Percentiles rank a stretch among this genome's conserved stretches.
Conservation (phyloP, 2,113 vertebrate genomes). For the Edolisoma coerulescens region DNA sequence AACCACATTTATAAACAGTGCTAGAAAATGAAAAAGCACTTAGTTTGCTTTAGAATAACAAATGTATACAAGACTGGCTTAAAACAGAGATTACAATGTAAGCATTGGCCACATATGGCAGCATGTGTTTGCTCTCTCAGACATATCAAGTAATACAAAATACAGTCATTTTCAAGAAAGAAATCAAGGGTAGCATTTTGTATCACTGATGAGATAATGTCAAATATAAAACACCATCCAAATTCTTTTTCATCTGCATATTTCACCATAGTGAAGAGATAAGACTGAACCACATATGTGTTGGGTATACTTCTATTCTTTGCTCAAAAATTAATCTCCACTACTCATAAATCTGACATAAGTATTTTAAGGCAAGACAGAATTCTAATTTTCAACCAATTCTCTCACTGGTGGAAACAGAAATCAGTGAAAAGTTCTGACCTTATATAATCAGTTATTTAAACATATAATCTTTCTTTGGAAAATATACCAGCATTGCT, state of each 20-base stretch:
- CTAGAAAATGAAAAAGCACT: constrained; percentile 9
- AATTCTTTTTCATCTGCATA: not conserved
- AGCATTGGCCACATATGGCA: not conserved
- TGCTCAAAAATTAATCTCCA: not conserved
- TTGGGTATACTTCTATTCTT: not conserved
- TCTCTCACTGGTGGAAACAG: not conserved
- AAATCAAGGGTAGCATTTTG: not conserved
- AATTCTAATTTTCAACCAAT: not conserved
- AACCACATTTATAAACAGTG: constrained; percentile 62
- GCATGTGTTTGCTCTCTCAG: not conserved
- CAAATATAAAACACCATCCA: not conserved
- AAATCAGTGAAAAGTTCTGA: not conserved
- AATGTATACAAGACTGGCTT: not conserved
- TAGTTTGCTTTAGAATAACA: not conserved
- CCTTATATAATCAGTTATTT: not conserved
- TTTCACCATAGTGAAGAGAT: not conserved
- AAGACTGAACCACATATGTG: not conserved
- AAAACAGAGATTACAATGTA: not conserved
- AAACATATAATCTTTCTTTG: not conserved
- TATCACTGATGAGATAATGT: not conserved
- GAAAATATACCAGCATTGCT: not conserved
- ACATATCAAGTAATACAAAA: not conserved
- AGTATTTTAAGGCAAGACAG: not conserved
- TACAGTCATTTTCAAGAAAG: not conserved
- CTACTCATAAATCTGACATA: not conserved